A percentile compares a stretch with the other conserved stretches of the same genome.
These are phyloP conservation scores for Thumatha senex DNA, from an alignment of 2,888 invertebrate species.

Conservation along the genomic window DNA sequence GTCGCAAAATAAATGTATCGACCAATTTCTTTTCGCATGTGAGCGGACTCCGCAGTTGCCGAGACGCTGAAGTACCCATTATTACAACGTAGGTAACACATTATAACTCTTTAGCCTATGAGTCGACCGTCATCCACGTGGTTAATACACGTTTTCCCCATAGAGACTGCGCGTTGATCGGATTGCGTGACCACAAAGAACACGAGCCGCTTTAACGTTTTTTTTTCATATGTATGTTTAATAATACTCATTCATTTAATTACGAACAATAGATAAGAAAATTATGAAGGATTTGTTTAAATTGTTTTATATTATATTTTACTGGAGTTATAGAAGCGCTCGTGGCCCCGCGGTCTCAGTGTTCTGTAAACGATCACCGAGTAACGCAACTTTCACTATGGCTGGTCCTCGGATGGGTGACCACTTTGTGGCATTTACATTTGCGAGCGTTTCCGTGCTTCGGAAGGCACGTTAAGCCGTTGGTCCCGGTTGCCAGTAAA, in stretches of 20 bases:
- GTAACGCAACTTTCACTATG: too few relatives aligned
- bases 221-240: background rate
- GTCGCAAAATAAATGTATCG: too few relatives aligned
- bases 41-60: background rate
- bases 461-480: too few relatives aligned
- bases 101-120: background rate
- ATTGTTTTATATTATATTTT: too few relatives aligned
- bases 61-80: background rate
- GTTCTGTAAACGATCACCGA: too few relatives aligned
- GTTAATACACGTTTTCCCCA: background rate
- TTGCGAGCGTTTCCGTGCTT: too few relatives aligned
- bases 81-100: background rate
- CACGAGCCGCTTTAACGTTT: background rate
- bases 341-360: too few relatives aligned
- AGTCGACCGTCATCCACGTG: background rate
- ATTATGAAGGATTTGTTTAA: background rate
- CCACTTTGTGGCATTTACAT: too few relatives aligned
- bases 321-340: too few relatives aligned
- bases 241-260: slow-evolving; percentile 2
- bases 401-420: too few relatives aligned
- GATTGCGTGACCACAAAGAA: background rate
- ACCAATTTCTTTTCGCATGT: background rate
- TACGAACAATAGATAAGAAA: slow-evolving; percentile 1
- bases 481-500: too few relatives aligned
- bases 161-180: background rate